phyloP scores from a whole-genome alignment of 1,140 invertebrate species.

The Bombus affinis region DNA sequence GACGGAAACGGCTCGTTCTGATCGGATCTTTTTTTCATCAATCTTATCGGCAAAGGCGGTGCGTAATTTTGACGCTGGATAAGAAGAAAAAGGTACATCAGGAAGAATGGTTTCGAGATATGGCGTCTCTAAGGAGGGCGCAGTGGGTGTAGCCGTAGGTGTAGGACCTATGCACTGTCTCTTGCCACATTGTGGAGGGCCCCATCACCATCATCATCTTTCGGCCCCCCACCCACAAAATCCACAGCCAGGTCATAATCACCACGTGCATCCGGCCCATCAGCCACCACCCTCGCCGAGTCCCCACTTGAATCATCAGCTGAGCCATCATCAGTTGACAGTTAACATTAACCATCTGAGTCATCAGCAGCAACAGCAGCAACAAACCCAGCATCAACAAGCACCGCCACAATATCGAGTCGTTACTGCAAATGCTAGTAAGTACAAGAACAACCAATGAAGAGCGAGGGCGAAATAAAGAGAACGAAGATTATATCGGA shows the following conservation, averaged over 20 bases:
- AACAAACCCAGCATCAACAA: constrained; percentile 63
- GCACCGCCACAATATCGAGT: constrained; percentile 76
- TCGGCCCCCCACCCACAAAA: constrained; percentile 76
- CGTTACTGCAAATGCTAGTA: constrained; percentile 75
- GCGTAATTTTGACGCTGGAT: background rate
- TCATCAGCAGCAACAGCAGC: constrained; percentile 74
- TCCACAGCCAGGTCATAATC: constrained; percentile 72
- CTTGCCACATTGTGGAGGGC: constrained; percentile 75
- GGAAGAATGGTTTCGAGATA: constrained; percentile 78
- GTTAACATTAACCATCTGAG: constrained; percentile 76
- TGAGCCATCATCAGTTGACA: constrained; percentile 75
- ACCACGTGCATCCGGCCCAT: constrained; percentile 77
- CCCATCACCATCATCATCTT: constrained; percentile 76
- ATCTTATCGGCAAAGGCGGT: constrained; percentile 13
- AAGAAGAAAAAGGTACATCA: constrained; percentile 24
- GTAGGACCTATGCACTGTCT: constrained; percentile 78
- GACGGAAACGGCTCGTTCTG: background rate
- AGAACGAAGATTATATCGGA: background rate
- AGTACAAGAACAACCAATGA: constrained; percentile 60
- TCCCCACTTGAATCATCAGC: constrained; percentile 77
- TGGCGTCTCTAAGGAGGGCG: constrained; percentile 77
- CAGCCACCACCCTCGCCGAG: constrained; percentile 77
- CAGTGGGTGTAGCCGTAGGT: constrained; percentile 76
- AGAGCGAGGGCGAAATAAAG: background rate
- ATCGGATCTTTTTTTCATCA: constrained; percentile 6